A percentile compares a stretch with the other conserved stretches of the same genome.
Evolutionary conservation across 2,888 invertebrate genomes (phyloP).

Genomic region (Cheilosia grossa): DNA sequence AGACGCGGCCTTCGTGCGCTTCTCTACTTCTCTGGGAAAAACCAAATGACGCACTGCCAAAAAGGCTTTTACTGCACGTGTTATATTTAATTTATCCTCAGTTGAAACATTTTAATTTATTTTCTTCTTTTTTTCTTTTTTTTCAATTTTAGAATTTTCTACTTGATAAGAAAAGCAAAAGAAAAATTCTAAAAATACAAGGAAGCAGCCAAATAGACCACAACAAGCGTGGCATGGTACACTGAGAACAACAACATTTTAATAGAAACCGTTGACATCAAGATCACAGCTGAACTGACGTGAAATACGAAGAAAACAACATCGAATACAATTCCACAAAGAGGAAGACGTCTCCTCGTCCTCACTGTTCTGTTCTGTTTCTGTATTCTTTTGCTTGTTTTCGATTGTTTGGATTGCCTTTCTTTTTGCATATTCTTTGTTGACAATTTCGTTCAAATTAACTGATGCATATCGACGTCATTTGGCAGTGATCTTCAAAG

Average conservation of each 20-base stretch:
- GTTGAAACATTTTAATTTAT: constrained; percentile 43
- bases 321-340: constrained; percentile 30
- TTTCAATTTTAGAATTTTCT: constrained; percentile 30
- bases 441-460: constrained; percentile 29
- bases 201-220: constrained; percentile 15
- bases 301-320: background rate
- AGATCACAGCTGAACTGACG: constrained; percentile 17
- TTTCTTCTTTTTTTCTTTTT: constrained; percentile 13
- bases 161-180: constrained; percentile 43
- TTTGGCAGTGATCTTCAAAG: constrained; percentile 64
- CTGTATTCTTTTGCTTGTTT: background rate
- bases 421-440: constrained; percentile 31
- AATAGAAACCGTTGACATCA: constrained; percentile 8
- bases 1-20: constrained; percentile 16
- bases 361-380: background rate
- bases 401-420: background rate
- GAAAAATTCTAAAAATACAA: constrained; percentile 35
- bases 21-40: background rate
- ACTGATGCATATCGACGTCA: constrained; percentile 44
- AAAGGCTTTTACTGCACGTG: constrained; percentile 34
- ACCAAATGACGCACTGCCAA: constrained; percentile 31
- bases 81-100: constrained; percentile 12
- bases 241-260: constrained; percentile 11
- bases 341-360: background rate
- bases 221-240: constrained; percentile 34